Base-by-base conservation (phyloP, 2,888 invertebrate genomes). In the Eueremaeus valkanovi region DNA sequence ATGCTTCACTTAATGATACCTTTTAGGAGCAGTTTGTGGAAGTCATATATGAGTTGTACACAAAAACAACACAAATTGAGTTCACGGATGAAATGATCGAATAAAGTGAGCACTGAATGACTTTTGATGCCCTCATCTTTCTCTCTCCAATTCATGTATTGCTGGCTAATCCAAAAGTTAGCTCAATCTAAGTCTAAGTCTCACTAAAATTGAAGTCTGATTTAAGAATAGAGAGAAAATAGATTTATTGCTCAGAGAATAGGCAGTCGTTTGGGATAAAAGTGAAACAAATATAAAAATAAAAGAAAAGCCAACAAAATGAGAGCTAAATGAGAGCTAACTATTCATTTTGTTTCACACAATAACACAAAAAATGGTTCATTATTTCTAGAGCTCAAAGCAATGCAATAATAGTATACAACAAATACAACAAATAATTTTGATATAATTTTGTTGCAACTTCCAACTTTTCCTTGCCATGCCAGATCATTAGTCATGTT, bases 41-140 rank as follows among this genome's bases (percentile, higher is more conserved):
- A 55, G 55, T 55, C 21, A 49, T 55, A 45, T 18, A 45, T 45
- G 3, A 45, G 9, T 45, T 45, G 16, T 11, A 40, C 42, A 16
- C n/a, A 55, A 55, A 55, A 55, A 55, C 27, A 55, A 55, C 55
- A 18, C 13, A 1, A 55, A 55, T 55, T 27, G 24, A 24, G 21
- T 55, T 55, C 13, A 55, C 55, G 55, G 55, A 55, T 55, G 55
- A 55, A 55, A 55, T 55, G 24, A 55, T 55, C 21, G 27, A 55
- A 55, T 55, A 55, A 55, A 55, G 55, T 55, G 55, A 55, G 55
- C 24, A 24, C 27, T 24, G 55, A 55, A 21, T 18, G 27, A 24
- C 55, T 21, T 55, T 55, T 55, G 21, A 55, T 55, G 27, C 11
- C 55, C 13, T 13, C 27, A 24, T 13, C 24, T 5, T 8, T 55